Evolutionary conservation across 2,888 invertebrate genomes (phyloP).

Genomic region (Pristionchus fissidentatus): DNA sequence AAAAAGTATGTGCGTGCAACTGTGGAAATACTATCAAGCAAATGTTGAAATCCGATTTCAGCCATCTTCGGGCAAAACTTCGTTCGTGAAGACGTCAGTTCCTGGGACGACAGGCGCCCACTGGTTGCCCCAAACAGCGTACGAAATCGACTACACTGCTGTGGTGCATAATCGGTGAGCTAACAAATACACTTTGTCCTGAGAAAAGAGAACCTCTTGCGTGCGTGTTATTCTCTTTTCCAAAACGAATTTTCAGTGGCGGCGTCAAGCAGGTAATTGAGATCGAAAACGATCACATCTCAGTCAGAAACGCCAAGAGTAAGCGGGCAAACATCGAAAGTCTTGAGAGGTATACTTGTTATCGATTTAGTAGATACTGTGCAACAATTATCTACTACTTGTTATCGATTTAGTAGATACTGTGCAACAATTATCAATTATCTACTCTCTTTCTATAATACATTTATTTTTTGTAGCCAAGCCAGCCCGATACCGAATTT

Average conservation of each 20-base stretch:
- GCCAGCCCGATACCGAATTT: background rate
- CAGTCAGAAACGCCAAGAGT: background rate
- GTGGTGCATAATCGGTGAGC: background rate
- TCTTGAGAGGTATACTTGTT: constrained; percentile 26
- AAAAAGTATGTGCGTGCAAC: too few species aligned
- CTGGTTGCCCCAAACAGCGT: background rate
- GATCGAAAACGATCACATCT: background rate
- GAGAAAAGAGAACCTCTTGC: too few species aligned
- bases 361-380: too few species aligned
- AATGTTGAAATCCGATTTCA: background rate
- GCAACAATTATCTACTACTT: too few species aligned
- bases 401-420: too few species aligned
- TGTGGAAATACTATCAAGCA: too few species aligned
- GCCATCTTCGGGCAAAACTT: background rate
- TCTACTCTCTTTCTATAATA: too few species aligned
- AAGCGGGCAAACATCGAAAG: background rate
- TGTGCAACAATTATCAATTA: too few species aligned
- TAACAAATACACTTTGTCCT: too few species aligned
- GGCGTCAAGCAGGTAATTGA: background rate
- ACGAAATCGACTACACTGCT: background rate
- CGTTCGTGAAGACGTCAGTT: background rate
- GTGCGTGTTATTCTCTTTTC: background rate
- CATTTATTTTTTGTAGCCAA: background rate
- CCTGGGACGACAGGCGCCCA: background rate
- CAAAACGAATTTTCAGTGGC: background rate